Base-by-base conservation (phyloP, 2,797 vertebrate genomes). In the Tragopan temminckii region DNA sequence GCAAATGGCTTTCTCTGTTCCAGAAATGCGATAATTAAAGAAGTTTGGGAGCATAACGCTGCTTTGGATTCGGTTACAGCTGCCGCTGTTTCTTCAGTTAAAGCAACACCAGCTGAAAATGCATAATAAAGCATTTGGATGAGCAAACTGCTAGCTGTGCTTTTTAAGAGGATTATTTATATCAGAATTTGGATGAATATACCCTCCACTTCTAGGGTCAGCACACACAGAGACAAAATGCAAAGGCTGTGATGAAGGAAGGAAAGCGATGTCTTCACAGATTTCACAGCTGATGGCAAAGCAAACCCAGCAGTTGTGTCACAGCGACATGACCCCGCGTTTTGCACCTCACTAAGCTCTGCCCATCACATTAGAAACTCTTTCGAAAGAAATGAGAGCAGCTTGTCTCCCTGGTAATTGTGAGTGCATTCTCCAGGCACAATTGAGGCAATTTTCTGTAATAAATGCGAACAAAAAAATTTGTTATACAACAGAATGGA, bases 131-230 rank as follows among this genome's bases (percentile, higher is more conserved):
- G 79, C 81, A 70, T 62, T 92, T 29, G 70, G 89, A 79, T 68
- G 77, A 91, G 85, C 87, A 91, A 96, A 86, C 40, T 43, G 8
- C 87, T 91, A 91, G 89, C 94, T 95, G 93, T 91, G 85, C 59
- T 94, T 94, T 90, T 95, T 81, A 92, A 95, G 93, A 95, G 89
- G 90, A 95, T 95, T 95, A 96, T 94, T 95, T 95, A 85, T 94
- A 94, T 95, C 85, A 89, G 55, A 93, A 95, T 67, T 88, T 91
- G 93, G 85, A 95, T 76, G 85, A 84, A 79, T 86, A 58, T 23
- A 87, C 72, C 77, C 63, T 89, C 74, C 80, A 62, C 89, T 85
- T 91, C 86, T 86, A 81, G 70, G 55, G 76, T 81, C 5, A 7
- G 64, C 80, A 91, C 77, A 35, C 36, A 74, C 25, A 89, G 62